Evolutionary conservation across 2,888 invertebrate species (phyloP).

Genomic region (Gortyna flavago): DNA sequence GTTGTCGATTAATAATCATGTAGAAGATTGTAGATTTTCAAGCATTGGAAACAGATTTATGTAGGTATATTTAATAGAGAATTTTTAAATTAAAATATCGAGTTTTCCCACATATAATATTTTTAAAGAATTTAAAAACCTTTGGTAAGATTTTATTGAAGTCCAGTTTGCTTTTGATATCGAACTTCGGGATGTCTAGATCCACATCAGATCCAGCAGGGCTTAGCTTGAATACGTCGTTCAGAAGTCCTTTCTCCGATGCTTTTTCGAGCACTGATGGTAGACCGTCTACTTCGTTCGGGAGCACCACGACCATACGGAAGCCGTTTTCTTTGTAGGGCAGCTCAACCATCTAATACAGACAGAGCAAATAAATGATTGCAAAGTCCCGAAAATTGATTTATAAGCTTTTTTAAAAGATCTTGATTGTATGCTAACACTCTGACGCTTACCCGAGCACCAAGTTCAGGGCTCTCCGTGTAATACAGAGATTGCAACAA

Average conservation of each 20-base stretch:
- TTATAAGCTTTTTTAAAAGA: background rate
- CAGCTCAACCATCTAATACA: constrained; percentile 75
- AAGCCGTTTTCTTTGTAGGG: constrained; percentile 78
- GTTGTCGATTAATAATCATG: background rate
- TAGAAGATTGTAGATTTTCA: background rate
- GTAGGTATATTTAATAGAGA: background rate
- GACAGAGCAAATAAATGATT: constrained; percentile 10
- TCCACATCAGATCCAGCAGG: constrained; percentile 67
- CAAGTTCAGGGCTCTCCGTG: constrained; percentile 70
- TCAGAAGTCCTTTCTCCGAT: constrained; percentile 70
- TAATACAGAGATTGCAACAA: constrained; percentile 71
- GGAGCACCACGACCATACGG: constrained; percentile 79
- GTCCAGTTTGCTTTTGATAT: constrained; percentile 72
- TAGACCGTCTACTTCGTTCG: constrained; percentile 76
- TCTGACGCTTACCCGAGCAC: constrained; percentile 70
- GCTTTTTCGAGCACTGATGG: constrained; percentile 71
- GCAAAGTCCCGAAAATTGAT: background rate
- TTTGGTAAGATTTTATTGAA: constrained; percentile 75
- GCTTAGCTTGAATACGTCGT: constrained; percentile 70
- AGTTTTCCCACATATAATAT: too few species aligned
- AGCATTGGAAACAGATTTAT: background rate
- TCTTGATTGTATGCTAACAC: background rate
- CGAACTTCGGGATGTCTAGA: constrained; percentile 77
- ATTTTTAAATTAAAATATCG: constrained; percentile 6
- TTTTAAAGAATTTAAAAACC: constrained; percentile 57